These are phyloP conservation scores for Scalopus aquaticus DNA, from an alignment of 2,113 vertebrate species.

Conservation along the genomic window DNA sequence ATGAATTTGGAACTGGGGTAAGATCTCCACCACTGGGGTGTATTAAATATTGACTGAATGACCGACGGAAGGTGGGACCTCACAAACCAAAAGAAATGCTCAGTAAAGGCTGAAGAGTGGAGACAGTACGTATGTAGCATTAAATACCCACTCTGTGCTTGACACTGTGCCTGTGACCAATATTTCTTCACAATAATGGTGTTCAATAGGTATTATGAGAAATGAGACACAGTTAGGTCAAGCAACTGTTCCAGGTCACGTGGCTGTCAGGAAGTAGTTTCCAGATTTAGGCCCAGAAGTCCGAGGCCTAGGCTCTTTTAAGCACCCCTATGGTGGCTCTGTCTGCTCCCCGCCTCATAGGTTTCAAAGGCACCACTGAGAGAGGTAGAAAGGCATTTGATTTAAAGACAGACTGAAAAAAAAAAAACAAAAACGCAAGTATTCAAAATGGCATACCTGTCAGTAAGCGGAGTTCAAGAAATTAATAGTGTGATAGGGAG, in stretches of 20 bases:
- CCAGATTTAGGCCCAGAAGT: background rate
- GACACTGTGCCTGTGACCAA: background rate
- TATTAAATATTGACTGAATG: background rate
- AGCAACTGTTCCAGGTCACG: background rate
- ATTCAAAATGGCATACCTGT: conserved; percentile 7
- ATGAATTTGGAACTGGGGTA: conserved; percentile 35
- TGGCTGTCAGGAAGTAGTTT: background rate
- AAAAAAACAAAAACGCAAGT: background rate
- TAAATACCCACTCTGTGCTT: background rate
- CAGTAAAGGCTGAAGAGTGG: background rate
- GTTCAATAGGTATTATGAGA: background rate
- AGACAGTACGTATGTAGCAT: background rate
- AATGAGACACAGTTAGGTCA: background rate
- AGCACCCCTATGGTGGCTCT: background rate
- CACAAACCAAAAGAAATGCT: background rate
- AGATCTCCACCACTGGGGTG: background rate
- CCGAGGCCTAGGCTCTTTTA: background rate
- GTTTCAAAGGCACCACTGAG: background rate
- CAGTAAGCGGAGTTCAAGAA: conserved; percentile 8
- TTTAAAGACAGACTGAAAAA: conserved; percentile 7
- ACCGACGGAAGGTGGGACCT: background rate
- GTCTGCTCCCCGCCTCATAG: background rate
- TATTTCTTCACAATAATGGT: background rate
- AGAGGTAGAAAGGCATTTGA: background rate
- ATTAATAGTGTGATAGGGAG: background rate